Evolutionary conservation across 2,888 invertebrate species (phyloP).

Genomic region (Asteroscopus sphinx): DNA sequence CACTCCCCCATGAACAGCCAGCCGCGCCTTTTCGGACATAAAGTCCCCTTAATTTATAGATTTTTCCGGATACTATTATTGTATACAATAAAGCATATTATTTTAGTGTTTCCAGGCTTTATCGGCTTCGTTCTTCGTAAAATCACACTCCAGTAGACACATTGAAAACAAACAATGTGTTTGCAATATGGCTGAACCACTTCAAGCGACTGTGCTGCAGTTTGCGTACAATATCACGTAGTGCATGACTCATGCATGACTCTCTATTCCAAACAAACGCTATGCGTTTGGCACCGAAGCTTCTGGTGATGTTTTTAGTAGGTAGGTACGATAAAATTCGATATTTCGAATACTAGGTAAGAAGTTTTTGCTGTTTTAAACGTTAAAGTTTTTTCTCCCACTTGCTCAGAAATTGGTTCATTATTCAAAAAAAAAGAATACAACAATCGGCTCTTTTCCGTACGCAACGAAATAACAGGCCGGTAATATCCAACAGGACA

Average conservation of each 20-base stretch:
- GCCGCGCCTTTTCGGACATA: too few species aligned
- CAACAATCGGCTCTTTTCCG: too few species aligned
- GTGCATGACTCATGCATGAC: constrained; percentile 30
- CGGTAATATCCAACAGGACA: too few species aligned
- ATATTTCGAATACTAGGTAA: constrained; percentile 3
- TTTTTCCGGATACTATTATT: too few species aligned
- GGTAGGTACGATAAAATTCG: constrained; percentile 11
- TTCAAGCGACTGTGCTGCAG: constrained; percentile 38
- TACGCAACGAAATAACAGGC: too few species aligned
- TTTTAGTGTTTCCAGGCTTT: too few species aligned
- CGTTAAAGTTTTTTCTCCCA: too few species aligned
- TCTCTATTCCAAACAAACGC: constrained; percentile 29
- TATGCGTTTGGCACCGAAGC: constrained; percentile 12
- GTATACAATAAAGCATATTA: too few species aligned
- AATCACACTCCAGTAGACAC: background rate
- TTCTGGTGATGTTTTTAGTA: constrained; percentile 29
- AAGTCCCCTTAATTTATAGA: too few species aligned
- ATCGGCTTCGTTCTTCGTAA: constrained; percentile 7
- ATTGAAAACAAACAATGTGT: constrained; percentile 17
- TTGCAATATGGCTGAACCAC: constrained; percentile 27
- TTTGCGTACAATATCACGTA: constrained; percentile 33
- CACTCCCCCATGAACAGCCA: too few species aligned
- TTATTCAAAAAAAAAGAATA: too few species aligned
- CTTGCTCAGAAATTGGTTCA: too few species aligned
- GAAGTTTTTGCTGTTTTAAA: constrained; percentile 10